phyloP scores from a whole-genome alignment of 2,888 invertebrate genomes.

The Hemistola chrysoprasaria region DNA sequence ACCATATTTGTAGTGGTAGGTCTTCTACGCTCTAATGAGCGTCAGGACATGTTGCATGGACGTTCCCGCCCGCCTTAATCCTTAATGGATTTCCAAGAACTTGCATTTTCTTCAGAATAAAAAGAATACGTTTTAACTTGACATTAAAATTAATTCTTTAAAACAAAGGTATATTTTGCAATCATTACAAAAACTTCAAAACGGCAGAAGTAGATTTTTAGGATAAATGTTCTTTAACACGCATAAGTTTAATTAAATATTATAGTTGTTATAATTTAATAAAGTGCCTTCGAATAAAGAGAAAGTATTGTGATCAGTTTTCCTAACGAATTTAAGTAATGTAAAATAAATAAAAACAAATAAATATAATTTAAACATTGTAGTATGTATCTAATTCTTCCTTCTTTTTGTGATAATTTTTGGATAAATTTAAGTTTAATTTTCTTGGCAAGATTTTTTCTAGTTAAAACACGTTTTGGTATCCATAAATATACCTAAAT shows the following conservation, averaged over 20 bases:
- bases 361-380: slow-evolving; percentile 14
- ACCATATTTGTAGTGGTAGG: no score
- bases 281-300: slow-evolving; percentile 33
- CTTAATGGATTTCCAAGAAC: no score
- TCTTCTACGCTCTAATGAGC: no score
- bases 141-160: no score
- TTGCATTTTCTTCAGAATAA: no score
- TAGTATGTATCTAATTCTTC: slow-evolving; percentile 42
- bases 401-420: slow-evolving; percentile 50
- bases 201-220: neutral
- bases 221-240: slow-evolving; percentile 4
- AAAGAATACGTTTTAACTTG: no score
- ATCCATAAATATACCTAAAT: slow-evolving; percentile 1
- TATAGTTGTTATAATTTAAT: neutral
- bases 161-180: no score
- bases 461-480: slow-evolving; percentile 10
- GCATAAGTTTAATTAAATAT: slow-evolving; percentile 1
- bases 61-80: no score
- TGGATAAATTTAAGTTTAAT: slow-evolving; percentile 21
- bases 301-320: slow-evolving; percentile 35
- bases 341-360: no score
- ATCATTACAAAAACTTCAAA: neutral
- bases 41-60: no score
- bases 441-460: slow-evolving; percentile 4
- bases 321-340: slow-evolving; percentile 35